Evolutionary conservation across 2,113 vertebrate genomes (phyloP).

Genomic region (Catharus minimus): DNA sequence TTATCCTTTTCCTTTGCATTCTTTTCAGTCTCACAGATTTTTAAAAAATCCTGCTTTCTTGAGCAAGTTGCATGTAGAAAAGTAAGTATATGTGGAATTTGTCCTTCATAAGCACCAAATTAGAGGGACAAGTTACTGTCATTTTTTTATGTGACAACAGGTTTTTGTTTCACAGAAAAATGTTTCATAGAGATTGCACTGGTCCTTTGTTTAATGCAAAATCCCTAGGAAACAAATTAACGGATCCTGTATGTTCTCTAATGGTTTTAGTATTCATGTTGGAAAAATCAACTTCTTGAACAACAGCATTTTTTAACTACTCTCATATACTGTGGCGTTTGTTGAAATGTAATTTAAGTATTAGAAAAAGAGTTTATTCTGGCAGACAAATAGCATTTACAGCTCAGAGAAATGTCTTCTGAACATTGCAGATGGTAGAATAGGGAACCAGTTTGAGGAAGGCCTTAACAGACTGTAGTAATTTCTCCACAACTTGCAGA

Average conservation of each 20-base stretch:
- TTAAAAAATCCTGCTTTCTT: not conserved
- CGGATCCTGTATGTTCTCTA: not conserved
- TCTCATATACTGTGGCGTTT: not conserved
- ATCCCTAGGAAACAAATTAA: not conserved
- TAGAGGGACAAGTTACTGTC: not conserved
- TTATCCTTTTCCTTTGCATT: not conserved
- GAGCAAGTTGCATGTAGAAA: not conserved
- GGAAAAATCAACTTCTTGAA: not conserved
- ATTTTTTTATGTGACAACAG: not conserved
- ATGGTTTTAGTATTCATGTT: not conserved
- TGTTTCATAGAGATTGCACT: not conserved
- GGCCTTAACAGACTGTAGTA: not conserved
- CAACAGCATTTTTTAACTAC: not conserved
- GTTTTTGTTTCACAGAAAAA: not conserved
- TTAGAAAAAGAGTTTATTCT: not conserved
- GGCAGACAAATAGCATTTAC: not conserved
- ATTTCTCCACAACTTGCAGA: conserved; percentile 9
- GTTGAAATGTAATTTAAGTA: not conserved
- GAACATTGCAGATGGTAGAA: conserved; percentile 4
- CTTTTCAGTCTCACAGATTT: not conserved
- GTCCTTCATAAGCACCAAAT: not conserved
- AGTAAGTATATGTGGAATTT: not conserved
- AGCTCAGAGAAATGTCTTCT: not conserved
- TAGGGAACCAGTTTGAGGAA: not conserved
- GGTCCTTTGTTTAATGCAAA: not conserved